Percentiles rank a stretch among this genome's conserved stretches.
Evolutionary conservation across 2,797 vertebrate species (phyloP).

Genomic region (Taeniopygia guttata): DNA sequence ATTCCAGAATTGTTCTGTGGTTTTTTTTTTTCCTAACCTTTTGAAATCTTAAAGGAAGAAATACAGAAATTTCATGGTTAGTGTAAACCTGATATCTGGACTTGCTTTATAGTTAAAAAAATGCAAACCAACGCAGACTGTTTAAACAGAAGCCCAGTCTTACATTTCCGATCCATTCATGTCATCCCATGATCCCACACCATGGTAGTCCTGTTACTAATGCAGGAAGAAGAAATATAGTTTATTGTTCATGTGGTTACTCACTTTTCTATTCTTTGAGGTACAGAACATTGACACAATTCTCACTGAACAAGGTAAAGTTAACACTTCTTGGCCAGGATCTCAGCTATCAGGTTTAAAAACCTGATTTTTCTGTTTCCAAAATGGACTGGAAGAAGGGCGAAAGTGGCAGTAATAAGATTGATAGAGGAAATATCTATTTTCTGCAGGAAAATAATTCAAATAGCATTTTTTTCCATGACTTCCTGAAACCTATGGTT

Average conservation of each 20-base stretch:
- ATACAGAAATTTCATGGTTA: neutral
- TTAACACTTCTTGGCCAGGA: neutral
- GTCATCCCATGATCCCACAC: neutral
- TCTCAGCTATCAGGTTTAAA: neutral
- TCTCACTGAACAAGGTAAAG: neutral
- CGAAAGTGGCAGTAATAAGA: neutral
- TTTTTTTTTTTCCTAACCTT: neutral
- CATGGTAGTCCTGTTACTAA: neutral
- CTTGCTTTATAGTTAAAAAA: neutral
- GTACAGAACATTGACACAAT: neutral
- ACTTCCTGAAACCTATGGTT: neutral
- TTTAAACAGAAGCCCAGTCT: neutral
- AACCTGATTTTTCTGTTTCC: neutral
- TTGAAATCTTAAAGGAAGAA: neutral
- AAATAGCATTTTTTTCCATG: neutral
- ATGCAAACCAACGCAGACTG: accelerated
- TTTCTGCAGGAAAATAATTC: neutral
- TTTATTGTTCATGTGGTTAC: neutral
- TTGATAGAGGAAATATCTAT: neutral
- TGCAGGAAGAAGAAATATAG: neutral
- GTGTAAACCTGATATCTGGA: neutral
- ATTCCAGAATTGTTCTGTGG: neutral
- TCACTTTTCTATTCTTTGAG: neutral
- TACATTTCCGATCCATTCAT: neutral
- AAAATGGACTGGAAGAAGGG: neutral